These are phyloP conservation scores for Cyclina sinensis DNA, from an alignment of 1,140 invertebrate genomes.

Conservation along the genomic window DNA sequence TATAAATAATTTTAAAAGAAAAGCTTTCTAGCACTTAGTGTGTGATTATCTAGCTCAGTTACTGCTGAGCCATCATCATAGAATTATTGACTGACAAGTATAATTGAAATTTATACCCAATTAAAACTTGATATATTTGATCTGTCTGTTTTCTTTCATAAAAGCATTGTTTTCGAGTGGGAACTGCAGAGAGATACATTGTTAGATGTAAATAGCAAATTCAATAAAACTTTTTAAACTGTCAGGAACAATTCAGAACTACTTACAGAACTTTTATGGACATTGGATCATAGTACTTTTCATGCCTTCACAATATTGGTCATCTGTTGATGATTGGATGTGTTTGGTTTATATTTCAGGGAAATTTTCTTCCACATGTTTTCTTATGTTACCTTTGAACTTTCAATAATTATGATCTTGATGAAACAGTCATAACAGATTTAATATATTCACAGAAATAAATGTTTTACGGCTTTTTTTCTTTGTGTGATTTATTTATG, in stretches of 20 bases:
- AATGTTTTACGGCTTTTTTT: too few relatives aligned
- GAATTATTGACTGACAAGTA: not conserved
- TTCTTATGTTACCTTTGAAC: not conserved
- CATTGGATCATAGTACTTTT: not conserved
- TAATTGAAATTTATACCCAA: conserved; percentile 9
- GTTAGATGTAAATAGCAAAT: too few relatives aligned
- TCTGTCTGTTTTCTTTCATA: not conserved
- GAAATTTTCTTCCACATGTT: not conserved
- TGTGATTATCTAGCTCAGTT: not conserved
- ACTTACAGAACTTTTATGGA: too few relatives aligned
- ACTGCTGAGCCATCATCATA: not conserved
- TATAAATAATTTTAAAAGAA: too few relatives aligned
- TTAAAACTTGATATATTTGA: conserved; percentile 3
- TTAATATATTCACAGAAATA: too few relatives aligned
- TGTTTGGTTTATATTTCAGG: conserved; percentile 27
- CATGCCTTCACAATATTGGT: not conserved
- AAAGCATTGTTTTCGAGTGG: not conserved
- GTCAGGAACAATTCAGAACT: too few relatives aligned
- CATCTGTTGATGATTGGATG: not conserved
- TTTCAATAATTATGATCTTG: too few relatives aligned
- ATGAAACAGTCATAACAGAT: too few relatives aligned
- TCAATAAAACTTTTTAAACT: too few relatives aligned
- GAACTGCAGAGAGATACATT: not conserved
- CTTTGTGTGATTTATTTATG: too few relatives aligned
- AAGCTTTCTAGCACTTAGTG: too few relatives aligned